Percentiles rank a stretch among this genome's conserved stretches.
These are phyloP conservation scores for Wasmannia auropunctata DNA, from an alignment of 1,140 invertebrate genomes.

Conservation along the genomic window DNA sequence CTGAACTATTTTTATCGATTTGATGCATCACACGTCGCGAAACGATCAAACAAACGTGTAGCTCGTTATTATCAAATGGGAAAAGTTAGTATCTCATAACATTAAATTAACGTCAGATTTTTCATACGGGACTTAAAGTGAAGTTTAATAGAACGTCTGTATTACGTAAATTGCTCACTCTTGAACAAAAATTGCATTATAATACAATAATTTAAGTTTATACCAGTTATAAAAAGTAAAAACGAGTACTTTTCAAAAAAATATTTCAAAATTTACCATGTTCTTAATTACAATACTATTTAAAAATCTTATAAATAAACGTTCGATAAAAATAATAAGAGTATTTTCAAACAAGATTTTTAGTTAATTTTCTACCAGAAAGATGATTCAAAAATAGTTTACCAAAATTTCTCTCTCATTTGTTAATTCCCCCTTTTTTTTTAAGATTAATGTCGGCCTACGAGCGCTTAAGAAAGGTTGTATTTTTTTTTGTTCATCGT, in stretches of 20 bases:
- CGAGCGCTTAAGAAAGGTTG: neutral
- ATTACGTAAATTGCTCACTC: neutral
- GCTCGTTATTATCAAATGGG: slow-evolving; percentile 27
- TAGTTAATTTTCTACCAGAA: neutral
- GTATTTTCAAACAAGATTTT: neutral
- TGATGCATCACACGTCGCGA: neutral
- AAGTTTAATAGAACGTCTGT: neutral
- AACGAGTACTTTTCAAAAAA: neutral
- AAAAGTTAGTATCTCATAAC: neutral
- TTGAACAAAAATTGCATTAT: neutral
- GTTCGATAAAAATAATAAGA: neutral
- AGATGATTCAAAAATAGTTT: neutral
- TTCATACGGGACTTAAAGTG: neutral
- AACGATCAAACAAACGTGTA: neutral
- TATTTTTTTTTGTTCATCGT: neutral
- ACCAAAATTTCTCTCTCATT: neutral
- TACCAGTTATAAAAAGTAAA: neutral
- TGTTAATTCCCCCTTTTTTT: neutral
- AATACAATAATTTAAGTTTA: neutral
- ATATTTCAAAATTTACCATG: neutral
- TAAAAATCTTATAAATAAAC: neutral
- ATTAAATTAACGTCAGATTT: neutral
- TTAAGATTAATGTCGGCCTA: neutral
- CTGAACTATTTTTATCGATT: neutral
- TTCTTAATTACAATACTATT: neutral